Conservation (phyloP, 2,888 invertebrate genomes). For the Therioaphis trifolii region DNA sequence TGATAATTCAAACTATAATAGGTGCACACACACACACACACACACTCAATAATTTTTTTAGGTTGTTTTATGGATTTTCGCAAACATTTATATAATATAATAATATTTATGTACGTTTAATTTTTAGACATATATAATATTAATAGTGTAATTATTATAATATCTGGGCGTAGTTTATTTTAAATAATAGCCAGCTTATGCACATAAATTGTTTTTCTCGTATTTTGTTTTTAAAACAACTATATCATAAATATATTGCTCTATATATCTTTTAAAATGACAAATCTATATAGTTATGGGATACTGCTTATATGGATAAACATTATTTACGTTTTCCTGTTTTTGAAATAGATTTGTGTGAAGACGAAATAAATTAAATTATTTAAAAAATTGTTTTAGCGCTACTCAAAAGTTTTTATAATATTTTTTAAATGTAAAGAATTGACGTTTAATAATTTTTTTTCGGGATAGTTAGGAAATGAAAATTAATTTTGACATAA, state of each 20-base stretch:
- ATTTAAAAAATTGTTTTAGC: neutral
- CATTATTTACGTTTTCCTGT: conserved; percentile 67
- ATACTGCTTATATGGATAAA: neutral
- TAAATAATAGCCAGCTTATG: conserved; percentile 1
- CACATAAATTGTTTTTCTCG: conserved; percentile 14
- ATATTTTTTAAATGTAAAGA: no score
- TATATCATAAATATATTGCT: neutral
- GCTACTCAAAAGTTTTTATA: neutral
- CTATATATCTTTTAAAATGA: conserved; percentile 5
- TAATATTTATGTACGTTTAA: conserved; percentile 64
- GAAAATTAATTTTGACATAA: no score
- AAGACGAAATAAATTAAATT: neutral
- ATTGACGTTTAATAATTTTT: no score
- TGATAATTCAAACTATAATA: no score
- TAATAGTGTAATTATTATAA: conserved; percentile 25
- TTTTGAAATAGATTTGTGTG: neutral
- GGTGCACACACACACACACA: no score
- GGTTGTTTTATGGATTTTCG: neutral
- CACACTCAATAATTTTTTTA: no score
- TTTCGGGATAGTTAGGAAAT: no score
- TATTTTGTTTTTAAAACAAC: neutral
- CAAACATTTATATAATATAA: neutral
- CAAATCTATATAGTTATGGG: neutral
- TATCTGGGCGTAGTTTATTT: neutral
- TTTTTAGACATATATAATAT: neutral